phyloP scores from a whole-genome alignment of 2,888 invertebrate species.

The Malacosoma neustria region DNA sequence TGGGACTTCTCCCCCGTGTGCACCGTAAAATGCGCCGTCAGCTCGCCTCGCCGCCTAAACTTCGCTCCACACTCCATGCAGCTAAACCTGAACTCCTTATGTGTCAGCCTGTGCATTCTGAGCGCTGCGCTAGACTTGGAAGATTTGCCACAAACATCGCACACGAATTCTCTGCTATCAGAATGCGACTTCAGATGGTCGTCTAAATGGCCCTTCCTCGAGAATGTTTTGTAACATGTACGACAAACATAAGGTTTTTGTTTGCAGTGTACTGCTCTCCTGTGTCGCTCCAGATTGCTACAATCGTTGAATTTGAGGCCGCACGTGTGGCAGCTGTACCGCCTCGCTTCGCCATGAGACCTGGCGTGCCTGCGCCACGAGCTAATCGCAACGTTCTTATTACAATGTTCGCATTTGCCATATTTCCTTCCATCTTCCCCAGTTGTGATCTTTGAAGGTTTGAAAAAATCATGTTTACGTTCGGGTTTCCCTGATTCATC shows the following conservation, averaged over 20 bases:
- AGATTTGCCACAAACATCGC: slow-evolving; percentile 69
- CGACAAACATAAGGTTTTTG: slow-evolving; percentile 64
- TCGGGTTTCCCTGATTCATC: neutral
- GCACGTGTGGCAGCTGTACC: slow-evolving; percentile 68
- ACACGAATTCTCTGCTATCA: slow-evolving; percentile 55
- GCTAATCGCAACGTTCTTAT: slow-evolving; percentile 28
- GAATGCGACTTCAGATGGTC: slow-evolving; percentile 69
- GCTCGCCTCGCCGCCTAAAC: slow-evolving; percentile 69
- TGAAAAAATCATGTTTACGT: neutral
- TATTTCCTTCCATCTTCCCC: slow-evolving; percentile 24
- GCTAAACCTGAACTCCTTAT: slow-evolving; percentile 39
- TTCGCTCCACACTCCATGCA: slow-evolving; percentile 69
- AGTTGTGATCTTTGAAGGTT: slow-evolving; percentile 5
- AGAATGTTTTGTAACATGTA: slow-evolving; percentile 59
- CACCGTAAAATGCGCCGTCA: slow-evolving; percentile 67
- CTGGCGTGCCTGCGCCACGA: slow-evolving; percentile 59
- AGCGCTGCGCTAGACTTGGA: slow-evolving; percentile 69
- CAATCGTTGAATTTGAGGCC: slow-evolving; percentile 62
- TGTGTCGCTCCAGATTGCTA: slow-evolving; percentile 68
- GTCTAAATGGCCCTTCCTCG: slow-evolving; percentile 55
- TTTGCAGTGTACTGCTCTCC: slow-evolving; percentile 55
- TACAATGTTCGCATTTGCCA: slow-evolving; percentile 48
- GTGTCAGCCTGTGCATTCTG: slow-evolving; percentile 58
- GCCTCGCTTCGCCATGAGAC: slow-evolving; percentile 42
- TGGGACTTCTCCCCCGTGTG: slow-evolving; percentile 74